A percentile compares a stretch with the other conserved stretches of the same genome.
These are phyloP conservation scores for Micronisus gabar DNA, from an alignment of 2,113 vertebrate species.

Conservation along the genomic window DNA sequence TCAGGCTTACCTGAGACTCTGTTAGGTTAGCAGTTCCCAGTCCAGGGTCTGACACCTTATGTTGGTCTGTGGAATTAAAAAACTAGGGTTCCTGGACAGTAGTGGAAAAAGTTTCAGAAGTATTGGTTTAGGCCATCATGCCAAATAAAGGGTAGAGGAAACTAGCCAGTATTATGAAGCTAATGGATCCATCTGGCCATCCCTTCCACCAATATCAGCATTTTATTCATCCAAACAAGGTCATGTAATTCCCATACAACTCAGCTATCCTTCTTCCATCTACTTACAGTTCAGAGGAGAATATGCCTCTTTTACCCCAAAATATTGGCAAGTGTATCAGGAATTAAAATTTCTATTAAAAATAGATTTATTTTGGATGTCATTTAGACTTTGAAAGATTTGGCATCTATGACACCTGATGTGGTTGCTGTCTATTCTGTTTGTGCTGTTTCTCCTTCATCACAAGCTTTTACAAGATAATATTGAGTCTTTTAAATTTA, in stretches of 20 bases:
- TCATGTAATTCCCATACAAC: background rate
- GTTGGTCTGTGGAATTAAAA: background rate
- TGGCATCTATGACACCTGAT: background rate
- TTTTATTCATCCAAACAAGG: background rate
- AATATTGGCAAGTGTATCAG: background rate
- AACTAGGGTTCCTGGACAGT: background rate
- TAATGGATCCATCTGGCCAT: background rate
- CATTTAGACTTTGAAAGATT: background rate
- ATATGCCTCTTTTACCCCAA: background rate
- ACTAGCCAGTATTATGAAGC: background rate
- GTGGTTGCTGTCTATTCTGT: background rate
- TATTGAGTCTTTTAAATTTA: conserved; percentile 33
- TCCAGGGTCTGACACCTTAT: background rate
- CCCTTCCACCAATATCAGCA: background rate
- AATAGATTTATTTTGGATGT: background rate
- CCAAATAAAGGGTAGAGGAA: background rate
- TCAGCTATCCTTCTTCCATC: background rate
- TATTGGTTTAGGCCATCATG: background rate
- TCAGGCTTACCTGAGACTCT: background rate
- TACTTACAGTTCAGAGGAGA: background rate
- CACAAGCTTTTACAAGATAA: background rate
- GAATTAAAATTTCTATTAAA: background rate
- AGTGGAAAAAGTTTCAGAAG: background rate
- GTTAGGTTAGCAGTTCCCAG: background rate
- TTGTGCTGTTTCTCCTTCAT: background rate